Percentiles rank a stretch among this genome's conserved stretches.
These are phyloP conservation scores for Ondatra zibethicus DNA, from an alignment of 2,113 vertebrate genomes.

Conservation along the genomic window DNA sequence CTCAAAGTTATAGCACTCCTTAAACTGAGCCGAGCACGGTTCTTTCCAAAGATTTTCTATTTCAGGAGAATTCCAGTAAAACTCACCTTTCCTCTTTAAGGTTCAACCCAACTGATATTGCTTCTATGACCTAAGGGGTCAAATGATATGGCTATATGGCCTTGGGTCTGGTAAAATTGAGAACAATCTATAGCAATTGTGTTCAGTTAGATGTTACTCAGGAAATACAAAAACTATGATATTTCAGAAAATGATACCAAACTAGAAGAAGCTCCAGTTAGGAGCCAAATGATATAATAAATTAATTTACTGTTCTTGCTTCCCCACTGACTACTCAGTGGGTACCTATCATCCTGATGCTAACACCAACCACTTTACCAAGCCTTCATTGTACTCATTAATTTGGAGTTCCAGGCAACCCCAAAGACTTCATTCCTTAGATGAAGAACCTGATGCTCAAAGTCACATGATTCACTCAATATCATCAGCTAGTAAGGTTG, in stretches of 20 bases:
- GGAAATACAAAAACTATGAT: neutral
- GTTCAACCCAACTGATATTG: neutral
- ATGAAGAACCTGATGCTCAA: neutral
- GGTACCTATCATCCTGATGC: neutral
- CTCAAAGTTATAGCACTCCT: neutral
- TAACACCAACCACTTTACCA: neutral
- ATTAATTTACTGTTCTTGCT: neutral
- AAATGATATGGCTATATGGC: neutral
- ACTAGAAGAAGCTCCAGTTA: neutral
- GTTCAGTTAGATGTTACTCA: neutral
- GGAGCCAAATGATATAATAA: neutral
- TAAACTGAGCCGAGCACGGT: neutral
- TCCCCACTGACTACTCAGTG: neutral
- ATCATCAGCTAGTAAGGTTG: neutral
- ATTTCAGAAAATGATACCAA: constrained; percentile 13
- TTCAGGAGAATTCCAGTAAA: constrained; percentile 49
- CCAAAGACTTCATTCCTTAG: neutral
- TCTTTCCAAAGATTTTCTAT: constrained; percentile 24
- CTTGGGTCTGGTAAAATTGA: neutral
- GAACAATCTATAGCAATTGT: neutral
- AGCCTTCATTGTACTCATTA: neutral
- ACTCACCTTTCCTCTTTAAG: constrained; percentile 54
- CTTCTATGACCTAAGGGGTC: neutral
- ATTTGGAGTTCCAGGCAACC: neutral
- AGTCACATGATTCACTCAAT: neutral